A percentile compares a stretch with the other conserved stretches of the same genome.
Evolutionary conservation across 2,888 invertebrate species (phyloP).

Genomic region (Ophion costatus): DNA sequence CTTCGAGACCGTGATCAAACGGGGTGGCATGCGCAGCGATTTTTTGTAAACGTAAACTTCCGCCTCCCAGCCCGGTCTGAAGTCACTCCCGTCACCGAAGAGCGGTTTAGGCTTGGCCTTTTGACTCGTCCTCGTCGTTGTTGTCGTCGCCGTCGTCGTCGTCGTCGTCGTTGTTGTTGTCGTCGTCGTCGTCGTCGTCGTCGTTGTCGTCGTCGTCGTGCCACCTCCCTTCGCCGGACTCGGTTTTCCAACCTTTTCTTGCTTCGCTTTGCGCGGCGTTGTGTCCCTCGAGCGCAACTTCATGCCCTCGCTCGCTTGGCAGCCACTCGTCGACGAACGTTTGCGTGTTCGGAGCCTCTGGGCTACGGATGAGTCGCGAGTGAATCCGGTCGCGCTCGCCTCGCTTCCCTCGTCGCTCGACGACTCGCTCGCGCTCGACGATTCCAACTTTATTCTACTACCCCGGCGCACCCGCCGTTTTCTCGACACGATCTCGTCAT

Average conservation of each 20-base stretch:
- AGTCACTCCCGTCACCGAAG: constrained; percentile 89
- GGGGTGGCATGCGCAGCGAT: constrained; percentile 92
- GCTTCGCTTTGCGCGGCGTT: constrained; percentile 76
- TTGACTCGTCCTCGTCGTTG: constrained; percentile 62
- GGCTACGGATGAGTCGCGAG: constrained; percentile 77
- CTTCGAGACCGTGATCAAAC: constrained; percentile 91
- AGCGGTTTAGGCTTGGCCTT: constrained; percentile 85
- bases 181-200: no score
- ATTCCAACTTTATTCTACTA: constrained; percentile 79
- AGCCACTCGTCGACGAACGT: constrained; percentile 73
- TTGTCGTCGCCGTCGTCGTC: no score
- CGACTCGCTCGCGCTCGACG: constrained; percentile 79
- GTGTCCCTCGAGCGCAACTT: constrained; percentile 78
- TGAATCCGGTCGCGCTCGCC: constrained; percentile 72
- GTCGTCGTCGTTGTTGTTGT: no score
- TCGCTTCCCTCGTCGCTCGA: constrained; percentile 78
- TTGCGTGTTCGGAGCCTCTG: constrained; percentile 80
- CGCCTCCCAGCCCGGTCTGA: constrained; percentile 92
- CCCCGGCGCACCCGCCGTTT: constrained; percentile 78
- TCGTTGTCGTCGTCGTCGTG: no score
- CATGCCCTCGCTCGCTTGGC: constrained; percentile 78
- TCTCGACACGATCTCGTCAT: constrained; percentile 74
- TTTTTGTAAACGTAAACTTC: constrained; percentile 93
- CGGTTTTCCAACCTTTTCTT: constrained; percentile 78
- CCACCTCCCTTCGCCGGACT: constrained; percentile 73